Percentiles rank a stretch among this genome's conserved stretches.
phyloP scores from a whole-genome alignment of 1,140 invertebrate species.

The Adoxophyes honmai region DNA sequence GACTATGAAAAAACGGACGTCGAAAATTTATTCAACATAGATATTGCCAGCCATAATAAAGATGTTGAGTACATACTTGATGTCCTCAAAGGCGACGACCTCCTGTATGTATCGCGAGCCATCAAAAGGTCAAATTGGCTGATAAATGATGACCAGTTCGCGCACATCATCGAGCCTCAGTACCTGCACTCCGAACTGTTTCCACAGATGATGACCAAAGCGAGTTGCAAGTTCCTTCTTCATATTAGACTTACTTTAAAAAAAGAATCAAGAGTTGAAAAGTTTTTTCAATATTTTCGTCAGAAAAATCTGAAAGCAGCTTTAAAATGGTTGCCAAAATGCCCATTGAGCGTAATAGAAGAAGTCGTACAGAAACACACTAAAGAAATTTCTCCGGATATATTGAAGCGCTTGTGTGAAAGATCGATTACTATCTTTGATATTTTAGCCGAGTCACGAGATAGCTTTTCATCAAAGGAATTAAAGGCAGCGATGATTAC shows the following conservation, averaged over 20 bases:
- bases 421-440: constrained; percentile 7
- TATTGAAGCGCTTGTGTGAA: constrained; percentile 10
- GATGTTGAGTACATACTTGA: constrained; percentile 19
- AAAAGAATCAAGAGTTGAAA: constrained; percentile 1
- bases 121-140: constrained; percentile 16
- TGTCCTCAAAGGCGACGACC: constrained; percentile 15
- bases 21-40: constrained; percentile 17
- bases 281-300: constrained; percentile 13
- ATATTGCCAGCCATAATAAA: constrained; percentile 13
- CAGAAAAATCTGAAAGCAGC: constrained; percentile 6
- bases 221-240: constrained; percentile 13
- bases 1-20: constrained; percentile 12
- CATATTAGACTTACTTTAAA: constrained; percentile 12
- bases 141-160: constrained; percentile 8
- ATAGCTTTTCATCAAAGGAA: not conserved
- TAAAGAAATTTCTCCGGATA: not conserved
- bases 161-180: constrained; percentile 15
- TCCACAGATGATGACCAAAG: constrained; percentile 19
- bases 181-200: constrained; percentile 14
- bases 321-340: constrained; percentile 15
- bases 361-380: not conserved
- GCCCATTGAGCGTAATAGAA: not conserved
- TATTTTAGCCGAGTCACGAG: not conserved
- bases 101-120: constrained; percentile 18
- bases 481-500: constrained; percentile 3